Evolutionary conservation across 2,888 invertebrate species (phyloP), one percentile per base, ranked within the genome.

Genomic region (Drosophila quasianomalipes): DNA sequence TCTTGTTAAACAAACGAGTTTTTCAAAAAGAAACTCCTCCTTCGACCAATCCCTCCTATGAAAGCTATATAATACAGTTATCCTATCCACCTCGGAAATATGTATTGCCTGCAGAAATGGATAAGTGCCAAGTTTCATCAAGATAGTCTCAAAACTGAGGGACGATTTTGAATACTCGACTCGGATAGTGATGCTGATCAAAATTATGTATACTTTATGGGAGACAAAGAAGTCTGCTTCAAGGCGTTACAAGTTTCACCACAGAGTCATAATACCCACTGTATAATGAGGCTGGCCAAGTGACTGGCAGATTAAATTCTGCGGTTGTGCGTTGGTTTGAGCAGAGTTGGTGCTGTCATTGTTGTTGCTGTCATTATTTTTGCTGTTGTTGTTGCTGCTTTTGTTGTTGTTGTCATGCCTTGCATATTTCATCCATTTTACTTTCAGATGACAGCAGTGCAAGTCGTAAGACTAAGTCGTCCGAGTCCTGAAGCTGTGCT

Each of bases 221-320:
- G 2, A n/a, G 10, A 10, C 10, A n/a, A 5, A 5, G 4, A 5
- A 10, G 41, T 12, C 2, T n/a, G 10, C n/a, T 10, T n/a, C 10
- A 41, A 22, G 14, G 22, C 22, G 22, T 16, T 7, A 16, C 47
- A 7, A 47, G 4, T 14, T 16, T 47, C 7, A 16, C 47, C 47
- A 16, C 16, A 26, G 47, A 47, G 4, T 47, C 26, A 28, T 16
- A 26, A 47, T 16, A 26, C 47, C 47, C 47, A 9, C 0, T 16
- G 26, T 9, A 16, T 47, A 26, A 22, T 26, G n/a, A 22, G 53
- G 6, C 28, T 49, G 62, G 37, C 51, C 44, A 67, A 69, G 47
- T 64, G 58, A 49, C 26, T 52, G 47, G 2, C 61, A 54, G 63
- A 79, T 80, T 75, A 59, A 72, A 79, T 71, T 70, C 66, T 49